A percentile compares a stretch with the other conserved stretches of the same genome.
Evolutionary conservation across 2,888 invertebrate species (phyloP).

Genomic region (Calameuta filiformis): DNA sequence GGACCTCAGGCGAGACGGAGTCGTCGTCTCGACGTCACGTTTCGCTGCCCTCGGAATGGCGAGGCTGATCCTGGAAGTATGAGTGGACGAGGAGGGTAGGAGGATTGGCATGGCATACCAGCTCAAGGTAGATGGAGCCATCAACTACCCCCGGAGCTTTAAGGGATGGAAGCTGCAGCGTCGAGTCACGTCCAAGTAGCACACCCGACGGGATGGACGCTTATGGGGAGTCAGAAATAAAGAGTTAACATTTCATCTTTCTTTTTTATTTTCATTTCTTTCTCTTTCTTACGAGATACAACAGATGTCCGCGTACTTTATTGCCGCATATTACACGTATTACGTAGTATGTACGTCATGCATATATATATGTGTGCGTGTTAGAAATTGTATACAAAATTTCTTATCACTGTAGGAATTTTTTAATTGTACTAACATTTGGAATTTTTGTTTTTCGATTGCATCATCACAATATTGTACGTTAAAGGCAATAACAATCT

Average conservation of each 20-base stretch:
- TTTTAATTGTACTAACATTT: no score
- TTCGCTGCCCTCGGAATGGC: slow-evolving; percentile 9
- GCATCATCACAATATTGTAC: no score
- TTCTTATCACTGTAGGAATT: no score
- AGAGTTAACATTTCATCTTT: slow-evolving; percentile 20
- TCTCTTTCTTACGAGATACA: no score
- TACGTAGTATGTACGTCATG: no score
- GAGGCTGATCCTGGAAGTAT: background rate
- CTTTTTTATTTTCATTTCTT: background rate
- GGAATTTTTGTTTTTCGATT: no score
- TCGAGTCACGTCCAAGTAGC: slow-evolving; percentile 21
- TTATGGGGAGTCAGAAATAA: slow-evolving; percentile 25
- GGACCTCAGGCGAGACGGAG: slow-evolving; percentile 19
- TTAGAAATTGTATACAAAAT: no score
- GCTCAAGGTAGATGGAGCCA: slow-evolving; percentile 22
- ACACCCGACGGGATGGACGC: slow-evolving; percentile 22
- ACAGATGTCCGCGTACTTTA: no score
- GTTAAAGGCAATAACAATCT: no score
- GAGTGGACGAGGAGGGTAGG: background rate
- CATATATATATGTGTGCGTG: no score
- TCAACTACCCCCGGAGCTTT: slow-evolving; percentile 19
- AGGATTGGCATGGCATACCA: slow-evolving; percentile 12
- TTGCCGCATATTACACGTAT: no score
- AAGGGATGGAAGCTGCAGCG: slow-evolving; percentile 13
- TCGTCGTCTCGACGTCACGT: slow-evolving; percentile 18